phyloP scores from a whole-genome alignment of 2,113 vertebrate species.

The Rissa tridactyla region DNA sequence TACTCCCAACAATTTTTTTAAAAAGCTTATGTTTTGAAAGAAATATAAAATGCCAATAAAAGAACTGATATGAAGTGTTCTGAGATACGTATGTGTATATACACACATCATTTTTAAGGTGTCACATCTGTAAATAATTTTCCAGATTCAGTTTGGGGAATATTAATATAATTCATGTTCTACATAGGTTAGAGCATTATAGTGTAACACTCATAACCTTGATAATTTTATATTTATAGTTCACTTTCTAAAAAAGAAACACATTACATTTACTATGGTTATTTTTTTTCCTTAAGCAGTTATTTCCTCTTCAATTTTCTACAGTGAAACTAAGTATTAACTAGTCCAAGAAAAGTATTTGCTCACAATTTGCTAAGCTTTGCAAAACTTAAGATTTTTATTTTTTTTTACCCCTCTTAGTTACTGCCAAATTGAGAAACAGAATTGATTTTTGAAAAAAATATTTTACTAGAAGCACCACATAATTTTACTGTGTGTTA shows the following conservation, averaged over 20 bases:
- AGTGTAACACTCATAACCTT: background rate
- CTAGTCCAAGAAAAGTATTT: background rate
- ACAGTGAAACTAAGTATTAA: background rate
- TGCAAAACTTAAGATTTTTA: background rate
- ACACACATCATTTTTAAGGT: background rate
- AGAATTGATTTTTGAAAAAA: background rate
- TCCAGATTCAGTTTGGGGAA: background rate
- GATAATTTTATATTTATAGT: background rate
- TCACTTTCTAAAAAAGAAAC: background rate
- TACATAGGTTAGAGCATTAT: background rate
- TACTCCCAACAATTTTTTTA: background rate
- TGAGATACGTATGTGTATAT: rapidly evolving
- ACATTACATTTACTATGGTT: background rate
- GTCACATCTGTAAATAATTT: background rate
- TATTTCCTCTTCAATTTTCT: background rate
- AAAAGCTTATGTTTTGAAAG: background rate
- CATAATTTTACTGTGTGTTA: background rate
- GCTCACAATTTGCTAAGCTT: background rate
- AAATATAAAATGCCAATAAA: background rate
- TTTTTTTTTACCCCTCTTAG: background rate
- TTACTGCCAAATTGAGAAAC: background rate
- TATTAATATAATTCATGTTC: background rate
- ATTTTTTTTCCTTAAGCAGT: background rate
- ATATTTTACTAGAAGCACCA: background rate
- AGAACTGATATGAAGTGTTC: background rate